These are phyloP conservation scores for Polyergus mexicanus DNA, from an alignment of 1,140 invertebrate genomes.

Conservation along the genomic window DNA sequence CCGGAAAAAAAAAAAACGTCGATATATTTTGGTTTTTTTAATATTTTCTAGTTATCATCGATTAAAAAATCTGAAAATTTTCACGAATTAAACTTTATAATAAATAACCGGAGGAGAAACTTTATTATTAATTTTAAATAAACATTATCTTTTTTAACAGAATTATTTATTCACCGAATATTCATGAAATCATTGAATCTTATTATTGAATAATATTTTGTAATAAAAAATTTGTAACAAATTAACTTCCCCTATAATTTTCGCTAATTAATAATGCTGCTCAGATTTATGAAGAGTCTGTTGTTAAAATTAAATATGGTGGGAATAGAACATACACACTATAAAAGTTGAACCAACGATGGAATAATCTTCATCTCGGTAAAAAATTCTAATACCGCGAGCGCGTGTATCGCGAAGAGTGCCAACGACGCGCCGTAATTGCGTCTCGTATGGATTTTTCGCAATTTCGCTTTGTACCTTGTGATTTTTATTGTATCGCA, in stretches of 20 bases:
- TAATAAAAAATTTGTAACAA: slow-evolving; percentile 53
- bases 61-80: neutral
- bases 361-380: slow-evolving; percentile 18
- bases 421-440: slow-evolving; percentile 36
- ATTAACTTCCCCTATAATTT: neutral
- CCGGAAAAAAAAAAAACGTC: neutral
- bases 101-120: neutral
- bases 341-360: neutral
- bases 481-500: slow-evolving; percentile 52
- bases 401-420: slow-evolving; percentile 19
- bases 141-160: neutral
- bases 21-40: neutral
- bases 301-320: slow-evolving; percentile 30
- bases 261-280: neutral
- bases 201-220: neutral
- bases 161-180: slow-evolving; percentile 24
- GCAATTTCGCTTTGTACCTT: slow-evolving; percentile 47
- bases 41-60: neutral
- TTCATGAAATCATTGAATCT: neutral
- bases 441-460: slow-evolving; percentile 45
- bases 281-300: neutral
- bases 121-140: neutral
- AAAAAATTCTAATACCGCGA: slow-evolving; percentile 46
- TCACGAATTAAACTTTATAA: neutral
- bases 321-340: neutral